These are phyloP conservation scores for Aphidius colemani DNA, from an alignment of 2,888 invertebrate species.

Conservation along the genomic window DNA sequence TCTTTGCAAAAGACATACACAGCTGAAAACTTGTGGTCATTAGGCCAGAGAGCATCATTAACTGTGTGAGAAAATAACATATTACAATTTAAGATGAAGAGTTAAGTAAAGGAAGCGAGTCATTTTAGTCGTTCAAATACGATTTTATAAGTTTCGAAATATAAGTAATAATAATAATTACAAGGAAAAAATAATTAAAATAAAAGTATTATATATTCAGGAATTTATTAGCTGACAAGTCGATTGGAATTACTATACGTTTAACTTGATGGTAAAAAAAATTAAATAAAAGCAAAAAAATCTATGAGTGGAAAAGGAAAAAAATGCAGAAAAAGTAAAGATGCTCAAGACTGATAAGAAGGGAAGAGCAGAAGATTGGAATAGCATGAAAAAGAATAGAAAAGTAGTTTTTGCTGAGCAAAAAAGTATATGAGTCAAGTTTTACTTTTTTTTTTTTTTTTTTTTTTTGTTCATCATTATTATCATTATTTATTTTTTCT, in stretches of 20 bases:
- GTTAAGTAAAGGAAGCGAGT: neutral
- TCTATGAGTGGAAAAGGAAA: too few relatives aligned
- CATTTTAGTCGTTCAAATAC: neutral
- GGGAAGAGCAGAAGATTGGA: neutral
- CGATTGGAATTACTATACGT: too few relatives aligned
- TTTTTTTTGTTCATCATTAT: neutral
- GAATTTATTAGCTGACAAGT: too few relatives aligned
- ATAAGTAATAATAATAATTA: conserved; percentile 1
- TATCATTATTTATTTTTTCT: too few relatives aligned
- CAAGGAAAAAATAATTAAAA: neutral
- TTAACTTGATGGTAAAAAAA: too few relatives aligned
- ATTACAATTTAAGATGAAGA: conserved; percentile 22
- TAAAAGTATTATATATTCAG: too few relatives aligned
- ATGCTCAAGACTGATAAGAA: neutral
- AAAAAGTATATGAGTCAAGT: neutral
- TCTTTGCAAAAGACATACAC: conserved; percentile 40
- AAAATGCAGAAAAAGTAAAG: too few relatives aligned
- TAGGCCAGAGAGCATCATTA: conserved; percentile 41
- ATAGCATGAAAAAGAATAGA: neutral
- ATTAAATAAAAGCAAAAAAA: too few relatives aligned
- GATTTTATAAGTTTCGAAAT: neutral
- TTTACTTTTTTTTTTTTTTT: too few relatives aligned
- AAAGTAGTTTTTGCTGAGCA: neutral
- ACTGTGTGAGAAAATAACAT: conserved; percentile 42
- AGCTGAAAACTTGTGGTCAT: conserved; percentile 35